phyloP scores from a whole-genome alignment of 2,113 vertebrate species.

The Dicrurus megarhynchus region DNA sequence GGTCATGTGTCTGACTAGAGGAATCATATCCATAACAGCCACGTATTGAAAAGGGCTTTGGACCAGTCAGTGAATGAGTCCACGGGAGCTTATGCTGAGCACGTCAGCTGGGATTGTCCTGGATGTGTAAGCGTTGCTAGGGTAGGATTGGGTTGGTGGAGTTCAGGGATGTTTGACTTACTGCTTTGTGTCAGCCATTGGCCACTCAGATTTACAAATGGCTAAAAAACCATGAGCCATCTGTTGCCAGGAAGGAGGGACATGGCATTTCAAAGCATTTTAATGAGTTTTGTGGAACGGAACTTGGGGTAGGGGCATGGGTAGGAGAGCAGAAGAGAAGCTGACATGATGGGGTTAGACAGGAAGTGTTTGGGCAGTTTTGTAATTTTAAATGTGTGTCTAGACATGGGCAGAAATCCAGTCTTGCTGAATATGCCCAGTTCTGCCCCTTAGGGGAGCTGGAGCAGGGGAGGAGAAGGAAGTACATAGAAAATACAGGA shows the following conservation, averaged over 20 bases:
- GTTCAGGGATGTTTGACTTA: background rate
- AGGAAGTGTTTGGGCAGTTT: background rate
- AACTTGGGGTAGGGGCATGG: background rate
- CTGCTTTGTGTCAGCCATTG: background rate
- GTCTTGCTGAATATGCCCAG: background rate
- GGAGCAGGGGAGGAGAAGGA: background rate
- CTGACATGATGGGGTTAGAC: background rate
- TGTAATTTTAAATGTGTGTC: background rate
- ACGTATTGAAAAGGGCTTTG: background rate
- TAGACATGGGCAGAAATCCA: background rate
- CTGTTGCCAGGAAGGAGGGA: background rate
- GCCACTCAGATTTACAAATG: background rate
- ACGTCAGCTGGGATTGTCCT: background rate
- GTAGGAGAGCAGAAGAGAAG: background rate
- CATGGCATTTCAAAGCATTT: background rate
- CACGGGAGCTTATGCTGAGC: background rate
- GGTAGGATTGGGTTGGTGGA: background rate
- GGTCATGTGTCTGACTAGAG: background rate
- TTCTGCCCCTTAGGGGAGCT: background rate
- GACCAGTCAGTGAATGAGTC: background rate
- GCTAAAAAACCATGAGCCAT: background rate
- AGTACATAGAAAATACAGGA: background rate
- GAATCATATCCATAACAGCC: background rate
- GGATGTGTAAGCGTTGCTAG: background rate
- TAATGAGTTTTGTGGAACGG: background rate